Conservation (phyloP, 2,113 vertebrate genomes). For the Picathartes gymnocephalus region DNA sequence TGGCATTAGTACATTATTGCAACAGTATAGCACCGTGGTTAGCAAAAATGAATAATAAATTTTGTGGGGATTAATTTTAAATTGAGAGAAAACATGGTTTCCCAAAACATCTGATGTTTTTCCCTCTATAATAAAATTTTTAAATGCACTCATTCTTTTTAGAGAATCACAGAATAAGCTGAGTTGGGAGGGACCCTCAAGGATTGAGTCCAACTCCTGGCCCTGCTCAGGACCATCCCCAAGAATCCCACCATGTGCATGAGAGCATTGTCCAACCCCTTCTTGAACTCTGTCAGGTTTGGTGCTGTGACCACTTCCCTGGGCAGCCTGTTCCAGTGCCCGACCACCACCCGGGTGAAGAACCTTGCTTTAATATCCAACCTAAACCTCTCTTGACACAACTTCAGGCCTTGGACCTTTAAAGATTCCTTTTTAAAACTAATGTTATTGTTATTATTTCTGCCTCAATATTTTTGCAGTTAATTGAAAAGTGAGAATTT, state of each 20-base stretch:
- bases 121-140: background rate
- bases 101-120: background rate
- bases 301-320: no score
- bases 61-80: background rate
- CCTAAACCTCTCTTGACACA: background rate
- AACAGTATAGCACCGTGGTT: background rate
- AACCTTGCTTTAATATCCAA: background rate
- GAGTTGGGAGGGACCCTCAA: background rate
- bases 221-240: background rate
- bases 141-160: background rate
- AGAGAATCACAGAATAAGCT: background rate
- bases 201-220: background rate
- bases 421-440: background rate
- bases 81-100: background rate
- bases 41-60: background rate
- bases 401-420: background rate
- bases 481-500: background rate
- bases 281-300: background rate
- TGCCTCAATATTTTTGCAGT: background rate
- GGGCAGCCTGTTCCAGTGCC: background rate
- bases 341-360: fast-evolving
- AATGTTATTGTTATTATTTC: background rate
- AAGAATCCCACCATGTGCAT: fast-evolving
- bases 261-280: fast-evolving
- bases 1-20: background rate